Evolutionary conservation across 2,888 invertebrate genomes (phyloP).

Genomic region (Acholoe squamosa): DNA sequence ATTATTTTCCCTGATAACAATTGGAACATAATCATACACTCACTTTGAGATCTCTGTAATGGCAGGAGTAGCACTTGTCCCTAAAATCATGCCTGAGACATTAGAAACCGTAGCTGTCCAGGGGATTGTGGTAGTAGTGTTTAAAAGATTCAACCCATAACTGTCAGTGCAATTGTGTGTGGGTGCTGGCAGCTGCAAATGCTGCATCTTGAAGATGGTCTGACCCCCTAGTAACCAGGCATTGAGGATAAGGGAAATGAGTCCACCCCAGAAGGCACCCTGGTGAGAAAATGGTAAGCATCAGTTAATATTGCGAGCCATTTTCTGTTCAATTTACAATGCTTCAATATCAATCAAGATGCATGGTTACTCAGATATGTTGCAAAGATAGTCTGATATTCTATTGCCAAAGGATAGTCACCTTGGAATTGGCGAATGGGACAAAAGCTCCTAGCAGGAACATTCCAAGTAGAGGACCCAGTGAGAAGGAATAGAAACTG

Average conservation of each 20-base stretch:
- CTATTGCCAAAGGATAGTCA: no score
- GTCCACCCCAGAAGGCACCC: background rate
- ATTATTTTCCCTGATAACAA: no score
- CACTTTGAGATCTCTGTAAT: no score
- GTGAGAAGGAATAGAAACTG: background rate
- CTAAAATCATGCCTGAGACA: no score
- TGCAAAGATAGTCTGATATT: no score
- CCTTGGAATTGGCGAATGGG: conserved; percentile 1
- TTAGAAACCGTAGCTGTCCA: no score
- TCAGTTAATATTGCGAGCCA: no score
- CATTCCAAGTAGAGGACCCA: background rate
- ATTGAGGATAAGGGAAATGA: background rate
- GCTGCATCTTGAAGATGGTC: conserved; percentile 5
- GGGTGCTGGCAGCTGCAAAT: background rate
- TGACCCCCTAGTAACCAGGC: background rate
- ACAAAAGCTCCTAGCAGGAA: background rate
- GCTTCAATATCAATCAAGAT: no score
- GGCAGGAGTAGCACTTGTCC: no score
- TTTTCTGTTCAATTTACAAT: no score
- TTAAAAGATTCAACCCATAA: background rate
- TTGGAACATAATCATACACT: no score
- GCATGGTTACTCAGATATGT: no score
- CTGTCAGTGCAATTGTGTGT: background rate
- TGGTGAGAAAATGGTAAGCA: background rate
- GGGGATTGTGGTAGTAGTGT: background rate